Evolutionary conservation across 2,797 vertebrate species (phyloP).

Genomic region (Siniperca obscura): DNA sequence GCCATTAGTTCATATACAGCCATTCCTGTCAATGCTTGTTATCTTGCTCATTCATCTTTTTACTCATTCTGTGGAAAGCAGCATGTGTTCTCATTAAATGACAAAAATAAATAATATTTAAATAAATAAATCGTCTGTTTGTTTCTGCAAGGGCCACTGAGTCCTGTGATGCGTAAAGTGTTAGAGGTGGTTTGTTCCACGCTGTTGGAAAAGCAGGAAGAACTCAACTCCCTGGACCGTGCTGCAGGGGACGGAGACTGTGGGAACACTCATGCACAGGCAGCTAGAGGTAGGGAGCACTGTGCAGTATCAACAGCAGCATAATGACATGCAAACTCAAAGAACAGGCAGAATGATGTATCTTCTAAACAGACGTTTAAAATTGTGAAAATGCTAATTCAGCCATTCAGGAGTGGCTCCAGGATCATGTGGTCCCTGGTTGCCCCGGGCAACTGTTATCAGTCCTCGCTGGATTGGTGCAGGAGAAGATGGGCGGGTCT

Average conservation of each 20-base stretch:
- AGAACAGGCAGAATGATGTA: fast-evolving
- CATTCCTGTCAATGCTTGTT: no score
- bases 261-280: slow-evolving; percentile 91
- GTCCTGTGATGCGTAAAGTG: slow-evolving; percentile 69
- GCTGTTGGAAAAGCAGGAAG: slow-evolving; percentile 86
- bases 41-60: no score
- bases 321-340: neutral
- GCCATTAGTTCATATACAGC: no score
- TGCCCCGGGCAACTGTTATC: slow-evolving; percentile 86
- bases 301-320: neutral
- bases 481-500: slow-evolving; percentile 96
- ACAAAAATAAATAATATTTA: neutral
- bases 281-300: slow-evolving; percentile 84
- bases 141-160: slow-evolving; percentile 71
- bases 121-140: neutral
- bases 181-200: slow-evolving; percentile 85
- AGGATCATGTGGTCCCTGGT: slow-evolving; percentile 74
- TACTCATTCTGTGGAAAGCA: no score
- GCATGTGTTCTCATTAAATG: no score
- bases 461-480: slow-evolving; percentile 86
- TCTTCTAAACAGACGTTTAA: neutral
- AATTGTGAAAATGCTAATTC: neutral
- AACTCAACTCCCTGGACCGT: slow-evolving; percentile 92
- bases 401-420: slow-evolving; percentile 92
- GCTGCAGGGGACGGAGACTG: slow-evolving; percentile 94